A percentile compares a stretch with the other conserved stretches of the same genome.
Conservation (phyloP, 1,140 invertebrate genomes). For the Drosophila tsacasi region DNA sequence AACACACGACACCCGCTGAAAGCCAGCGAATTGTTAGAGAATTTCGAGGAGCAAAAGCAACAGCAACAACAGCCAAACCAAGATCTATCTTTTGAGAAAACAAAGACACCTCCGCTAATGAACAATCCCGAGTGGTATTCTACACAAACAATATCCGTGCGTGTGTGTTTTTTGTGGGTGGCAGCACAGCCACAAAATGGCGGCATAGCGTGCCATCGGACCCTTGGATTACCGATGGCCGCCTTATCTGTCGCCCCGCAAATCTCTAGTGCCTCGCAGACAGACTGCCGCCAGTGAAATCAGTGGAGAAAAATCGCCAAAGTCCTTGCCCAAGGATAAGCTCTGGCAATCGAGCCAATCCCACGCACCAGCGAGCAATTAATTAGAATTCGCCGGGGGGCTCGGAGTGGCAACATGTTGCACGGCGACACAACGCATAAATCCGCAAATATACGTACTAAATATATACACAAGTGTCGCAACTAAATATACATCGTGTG, state of each 20-base stretch:
- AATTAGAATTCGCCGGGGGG: constrained; percentile 17
- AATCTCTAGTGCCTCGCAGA: constrained; percentile 25
- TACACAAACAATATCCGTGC: constrained; percentile 8
- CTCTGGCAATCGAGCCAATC: constrained; percentile 11
- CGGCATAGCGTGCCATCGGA: constrained; percentile 64
- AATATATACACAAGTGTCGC: constrained; percentile 34
- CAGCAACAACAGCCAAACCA: constrained; percentile 20
- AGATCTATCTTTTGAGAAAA: constrained; percentile 37
- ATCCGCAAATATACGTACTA: constrained; percentile 31
- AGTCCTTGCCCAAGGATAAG: constrained; percentile 49
- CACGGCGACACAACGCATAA: constrained; percentile 18
- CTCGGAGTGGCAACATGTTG: constrained; percentile 48
- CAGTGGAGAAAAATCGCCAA: constrained; percentile 33
- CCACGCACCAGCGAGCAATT: constrained; percentile 33
- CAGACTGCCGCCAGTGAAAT: constrained; percentile 44
- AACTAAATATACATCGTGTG: constrained; percentile 27
- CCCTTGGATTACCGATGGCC: constrained; percentile 76
- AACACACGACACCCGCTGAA: constrained; percentile 70
- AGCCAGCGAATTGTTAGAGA: constrained; percentile 37
- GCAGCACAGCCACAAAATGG: constrained; percentile 28
- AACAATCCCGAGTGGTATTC: constrained; percentile 40
- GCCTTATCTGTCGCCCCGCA: constrained; percentile 24
- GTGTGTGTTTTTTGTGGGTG: constrained; percentile 24
- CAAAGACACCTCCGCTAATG: constrained; percentile 34
- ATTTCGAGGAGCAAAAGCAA: constrained; percentile 15